Conservation (phyloP, 2,888 invertebrate genomes). For the Rhimphoctona megacephalus region DNA sequence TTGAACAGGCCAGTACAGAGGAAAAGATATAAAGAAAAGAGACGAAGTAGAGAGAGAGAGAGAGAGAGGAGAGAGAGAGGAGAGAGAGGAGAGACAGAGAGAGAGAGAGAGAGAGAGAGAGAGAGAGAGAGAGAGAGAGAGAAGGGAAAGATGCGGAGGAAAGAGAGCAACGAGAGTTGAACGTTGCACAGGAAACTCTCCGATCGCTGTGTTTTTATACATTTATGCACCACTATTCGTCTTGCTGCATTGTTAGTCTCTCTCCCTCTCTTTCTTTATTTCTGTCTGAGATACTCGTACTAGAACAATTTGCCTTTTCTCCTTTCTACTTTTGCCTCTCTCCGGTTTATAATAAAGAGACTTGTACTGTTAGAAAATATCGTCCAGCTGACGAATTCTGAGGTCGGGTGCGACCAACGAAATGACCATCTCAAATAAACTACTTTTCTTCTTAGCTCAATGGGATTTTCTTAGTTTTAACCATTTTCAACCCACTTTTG, state of each 20-base stretch:
- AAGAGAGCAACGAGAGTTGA: constrained; percentile 31
- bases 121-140: constrained; percentile 1
- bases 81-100: not conserved
- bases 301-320: constrained; percentile 60
- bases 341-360: constrained; percentile 40
- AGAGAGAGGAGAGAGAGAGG: not conserved
- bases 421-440: constrained; percentile 18
- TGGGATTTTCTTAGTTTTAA: constrained; percentile 8
- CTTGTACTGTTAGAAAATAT: constrained; percentile 45
- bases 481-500: constrained; percentile 22
- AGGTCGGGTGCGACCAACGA: constrained; percentile 17
- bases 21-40: constrained; percentile 20
- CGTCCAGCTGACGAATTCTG: constrained; percentile 30
- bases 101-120: constrained; percentile 26
- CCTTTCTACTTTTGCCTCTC: constrained; percentile 55
- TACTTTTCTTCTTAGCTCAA: constrained; percentile 13
- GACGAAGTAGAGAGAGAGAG: constrained; percentile 12
- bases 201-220: constrained; percentile 47
- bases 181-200: constrained; percentile 59
- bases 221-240: constrained; percentile 49
- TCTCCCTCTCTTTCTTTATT: constrained; percentile 35
- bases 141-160: not conserved
- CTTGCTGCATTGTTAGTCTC: constrained; percentile 34
- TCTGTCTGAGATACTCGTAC: constrained; percentile 37
- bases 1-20: constrained; percentile 37